Evolutionary conservation across 1,140 invertebrate genomes (phyloP), one percentile per base, ranked within the genome.

Genomic region (Pseudobourletiella spinata): DNA sequence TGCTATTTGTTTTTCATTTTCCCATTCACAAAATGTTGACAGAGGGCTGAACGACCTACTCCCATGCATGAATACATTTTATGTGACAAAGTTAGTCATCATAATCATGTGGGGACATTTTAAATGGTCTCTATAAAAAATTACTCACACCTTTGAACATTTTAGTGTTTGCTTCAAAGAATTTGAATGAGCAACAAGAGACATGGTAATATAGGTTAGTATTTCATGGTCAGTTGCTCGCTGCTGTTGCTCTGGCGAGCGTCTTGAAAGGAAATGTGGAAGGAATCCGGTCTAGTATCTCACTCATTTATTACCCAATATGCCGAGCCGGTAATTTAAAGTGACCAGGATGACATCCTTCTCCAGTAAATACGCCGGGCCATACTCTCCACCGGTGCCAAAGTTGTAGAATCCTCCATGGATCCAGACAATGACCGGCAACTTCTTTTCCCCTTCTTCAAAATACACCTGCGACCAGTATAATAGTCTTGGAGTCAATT

Each of bases 311-410:
- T 62, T 59, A 63, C 60, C 65, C n/a, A 67, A 20, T 18, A 57
- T 52, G 15, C 61, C 59, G 22, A 60, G 42, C 18, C 66, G 18
- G 20, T 66, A 69, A 59, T 69, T 69, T 2, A 69, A 24, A 14
- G 67, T 69, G 16, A 69, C 64, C 1, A 69, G 20, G 22, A 69
- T 61, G 0, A 69, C 52, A 42, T 69, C 42, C 16, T 57, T 52
- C 3, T 69, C 61, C 16, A 61, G 22, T 1, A 69, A 30, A 26
- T 66, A 66, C 2, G 57, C 29, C 15, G 67, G 58, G 11, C 64
- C 64, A 29, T 68, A 60, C 48, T 69, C 63, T 24, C 30, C 28
- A 20, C 60, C 60, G 16, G 56, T 18, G 8, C 65, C 65, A 29
- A 63, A 59, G 32, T 32, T 42, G 35, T 55, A 66, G 20, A 52